phyloP scores from a whole-genome alignment of 2,113 vertebrate genomes.

The Pelodiscus sinensis region DNA sequence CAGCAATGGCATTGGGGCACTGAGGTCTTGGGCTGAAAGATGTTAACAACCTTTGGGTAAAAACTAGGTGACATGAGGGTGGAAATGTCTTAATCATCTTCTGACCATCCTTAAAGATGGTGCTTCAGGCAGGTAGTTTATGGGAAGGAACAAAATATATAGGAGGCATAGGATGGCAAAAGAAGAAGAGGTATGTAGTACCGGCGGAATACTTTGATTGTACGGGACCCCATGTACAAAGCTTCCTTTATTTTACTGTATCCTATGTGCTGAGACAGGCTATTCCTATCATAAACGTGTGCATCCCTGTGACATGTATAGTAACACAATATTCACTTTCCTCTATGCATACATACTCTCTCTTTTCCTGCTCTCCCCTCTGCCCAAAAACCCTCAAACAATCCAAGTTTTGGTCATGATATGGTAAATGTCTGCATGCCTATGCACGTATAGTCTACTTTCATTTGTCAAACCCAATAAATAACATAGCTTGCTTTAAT shows the following conservation, averaged over 20 bases:
- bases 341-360: background rate
- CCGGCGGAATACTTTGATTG: background rate
- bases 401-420: background rate
- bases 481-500: background rate
- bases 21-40: background rate
- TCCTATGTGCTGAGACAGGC: background rate
- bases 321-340: background rate
- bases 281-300: constrained; percentile 31
- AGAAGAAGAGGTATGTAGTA: background rate
- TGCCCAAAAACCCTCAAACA: background rate
- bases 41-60: background rate
- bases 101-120: background rate
- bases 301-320: background rate
- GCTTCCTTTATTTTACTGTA: background rate
- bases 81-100: background rate
- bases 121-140: fast-evolving
- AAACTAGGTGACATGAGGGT: background rate
- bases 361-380: too few relatives aligned
- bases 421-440: background rate
- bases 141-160: background rate
- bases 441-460: background rate
- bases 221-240: fast-evolving
- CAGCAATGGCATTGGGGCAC: fast-evolving
- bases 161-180: fast-evolving
- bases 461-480: background rate